Evolutionary conservation across 2,797 vertebrate genomes (phyloP), one percentile per base, ranked within the genome.

Genomic region (Ceryle rudis): DNA sequence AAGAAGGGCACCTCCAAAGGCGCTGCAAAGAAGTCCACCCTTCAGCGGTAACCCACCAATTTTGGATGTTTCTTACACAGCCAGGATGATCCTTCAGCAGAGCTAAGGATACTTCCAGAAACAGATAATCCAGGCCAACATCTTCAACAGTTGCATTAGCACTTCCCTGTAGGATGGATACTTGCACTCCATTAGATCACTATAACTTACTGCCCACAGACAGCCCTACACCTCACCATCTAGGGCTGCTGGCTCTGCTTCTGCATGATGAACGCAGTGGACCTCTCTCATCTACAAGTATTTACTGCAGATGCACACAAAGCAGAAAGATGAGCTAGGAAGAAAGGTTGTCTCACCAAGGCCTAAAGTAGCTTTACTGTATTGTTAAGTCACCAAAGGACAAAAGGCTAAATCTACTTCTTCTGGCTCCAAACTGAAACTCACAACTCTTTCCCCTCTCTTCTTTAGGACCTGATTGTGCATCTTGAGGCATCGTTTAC

Each of bases 101-200:
- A 86, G 9, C 16, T 44, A 55, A 28, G 35, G 55, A 3, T 69
- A 29, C 6, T 79, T 77, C 47, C 33, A 72, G 73, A 66, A 84
- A 26, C 0, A 0, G 20, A 16, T 33, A 52, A 44, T 39, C 19
- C 49, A 58, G 44, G 7, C 3, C 5, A 37, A 31, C 37, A 10
- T 2, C 7, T 79, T 47, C 23, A 37, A 74, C 10, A 71, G 26
- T 10, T 83, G 11, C 14, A 9, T 58, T 10, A 67, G 69, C 18
- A 25, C 14, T 49, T 35, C 13, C 4, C 20, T 31, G 0, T 1
- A 25, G 66, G 28, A 51, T 42, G 19, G 33, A 61, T 89, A 70
- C 10, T 19, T 35, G 15, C 7, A 14, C 25, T 82, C 21, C 16
- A 3, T 62, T 65, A 54, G 31, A 42, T 9, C 1, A 1, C 7